These are phyloP conservation scores for Stenolophus ochropezus DNA, from an alignment of 2,888 invertebrate species.

Conservation along the genomic window DNA sequence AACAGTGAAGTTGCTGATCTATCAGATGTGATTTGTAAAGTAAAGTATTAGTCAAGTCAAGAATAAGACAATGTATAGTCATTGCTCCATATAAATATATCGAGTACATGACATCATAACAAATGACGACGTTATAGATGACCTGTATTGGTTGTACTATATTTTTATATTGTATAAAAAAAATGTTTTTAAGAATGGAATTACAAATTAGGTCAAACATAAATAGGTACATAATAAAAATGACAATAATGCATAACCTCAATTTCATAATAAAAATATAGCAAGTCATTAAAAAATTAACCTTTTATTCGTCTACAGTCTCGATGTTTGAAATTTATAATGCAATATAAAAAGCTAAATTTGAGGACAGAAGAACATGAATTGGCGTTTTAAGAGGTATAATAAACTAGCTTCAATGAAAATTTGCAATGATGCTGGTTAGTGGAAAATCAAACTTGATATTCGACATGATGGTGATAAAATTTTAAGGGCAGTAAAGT, in stretches of 20 bases:
- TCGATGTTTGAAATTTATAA: conserved; percentile 6
- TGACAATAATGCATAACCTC: neutral
- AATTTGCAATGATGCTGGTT: conserved; percentile 39
- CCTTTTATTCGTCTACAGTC: conserved; percentile 1
- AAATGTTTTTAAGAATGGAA: too few relatives aligned
- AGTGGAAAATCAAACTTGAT: conserved; percentile 47
- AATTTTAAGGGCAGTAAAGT: conserved; percentile 55
- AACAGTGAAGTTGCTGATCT: too few relatives aligned
- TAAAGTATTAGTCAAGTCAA: too few relatives aligned
- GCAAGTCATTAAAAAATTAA: neutral
- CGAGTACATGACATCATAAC: too few relatives aligned
- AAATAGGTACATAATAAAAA: neutral
- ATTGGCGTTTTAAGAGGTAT: neutral
- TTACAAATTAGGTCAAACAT: neutral
- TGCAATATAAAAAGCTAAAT: conserved; percentile 13
- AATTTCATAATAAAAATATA: conserved; percentile 6
- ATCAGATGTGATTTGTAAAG: too few relatives aligned
- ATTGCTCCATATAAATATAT: too few relatives aligned
- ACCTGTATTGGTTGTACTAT: too few relatives aligned
- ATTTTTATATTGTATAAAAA: too few relatives aligned
- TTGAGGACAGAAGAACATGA: conserved; percentile 21
- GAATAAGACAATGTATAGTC: too few relatives aligned
- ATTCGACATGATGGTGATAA: conserved; percentile 50
- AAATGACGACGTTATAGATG: too few relatives aligned
- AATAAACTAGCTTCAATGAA: conserved; percentile 44